Base-by-base conservation (phyloP, 2,113 vertebrate genomes). In the Corythoichthys haematopterus region DNA sequence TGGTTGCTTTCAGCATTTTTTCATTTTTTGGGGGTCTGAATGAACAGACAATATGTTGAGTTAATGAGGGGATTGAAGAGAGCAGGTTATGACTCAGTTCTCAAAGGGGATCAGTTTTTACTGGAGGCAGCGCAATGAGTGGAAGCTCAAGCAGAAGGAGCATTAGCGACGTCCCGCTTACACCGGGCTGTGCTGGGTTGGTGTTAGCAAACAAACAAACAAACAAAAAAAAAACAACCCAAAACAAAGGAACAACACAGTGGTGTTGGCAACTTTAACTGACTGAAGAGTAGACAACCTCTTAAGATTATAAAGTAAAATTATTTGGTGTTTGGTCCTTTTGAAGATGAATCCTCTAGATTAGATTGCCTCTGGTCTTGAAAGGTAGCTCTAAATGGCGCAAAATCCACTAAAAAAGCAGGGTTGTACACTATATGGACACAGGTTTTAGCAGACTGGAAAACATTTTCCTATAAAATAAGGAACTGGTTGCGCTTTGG, bases 221-320 rank as follows among this genome's bases (percentile, higher is more conserved):
- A 64, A 56, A 40, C 40, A 40, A 43, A 43, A 5, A 43, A 11
- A 14, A 20, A 60, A 55, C 15, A 65, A 43, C 8, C 11, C 3
- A 61, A 53, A 63, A 65, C 40, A 67, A 52, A 66, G 51, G 75
- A 77, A 80, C 81, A 85, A 78, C 87, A 88, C 77, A 82, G 80
- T 83, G 79, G 76, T 79, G 73, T 35, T 73, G 65, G 66, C 86
- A 90, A 88, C 90, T 88, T 93, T 92, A 91, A 91, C 88, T 28
- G 88, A 80, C 83, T 90, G 90, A 91, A 91, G 12, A 88, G 72
- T 71, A 85, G 88, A 92, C 91, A 89, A 90, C 88, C 87, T 66
- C 70, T 68, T 16, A 28, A 67, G 61, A 60, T 50, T 38, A 52
- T 59, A 65, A 51, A 20, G 40, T 13, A n/a, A 35, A 66, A 28